Percentiles rank a stretch among this genome's conserved stretches.
Evolutionary conservation across 2,113 vertebrate genomes (phyloP).

Genomic region (Pontoporia blainvillei): DNA sequence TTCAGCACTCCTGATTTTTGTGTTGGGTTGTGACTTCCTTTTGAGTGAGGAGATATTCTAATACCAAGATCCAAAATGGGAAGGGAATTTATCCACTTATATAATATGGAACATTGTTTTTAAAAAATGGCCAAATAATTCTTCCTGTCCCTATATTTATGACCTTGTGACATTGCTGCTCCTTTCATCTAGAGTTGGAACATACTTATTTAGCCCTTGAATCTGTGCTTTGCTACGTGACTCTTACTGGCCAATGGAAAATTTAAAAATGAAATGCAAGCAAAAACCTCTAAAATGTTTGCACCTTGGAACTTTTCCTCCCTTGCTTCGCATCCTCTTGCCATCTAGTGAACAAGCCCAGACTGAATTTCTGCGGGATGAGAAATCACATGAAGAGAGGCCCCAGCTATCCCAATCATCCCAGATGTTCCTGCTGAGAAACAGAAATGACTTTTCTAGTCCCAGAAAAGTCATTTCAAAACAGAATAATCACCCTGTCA

Average conservation of each 20-base stretch:
- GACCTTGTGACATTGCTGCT: background rate
- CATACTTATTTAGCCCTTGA: background rate
- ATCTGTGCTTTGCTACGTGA: background rate
- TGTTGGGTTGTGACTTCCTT: background rate
- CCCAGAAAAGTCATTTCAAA: background rate
- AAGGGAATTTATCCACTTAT: background rate
- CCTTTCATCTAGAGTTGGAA: background rate
- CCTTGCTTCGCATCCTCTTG: background rate
- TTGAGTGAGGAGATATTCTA: background rate
- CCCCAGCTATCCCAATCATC: too few relatives aligned
- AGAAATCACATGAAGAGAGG: background rate
- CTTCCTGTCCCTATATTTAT: background rate
- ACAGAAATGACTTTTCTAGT: background rate
- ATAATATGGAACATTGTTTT: background rate
- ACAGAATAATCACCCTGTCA: background rate
- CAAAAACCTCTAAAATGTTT: background rate
- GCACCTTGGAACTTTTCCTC: background rate
- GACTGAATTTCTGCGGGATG: background rate
- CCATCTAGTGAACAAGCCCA: background rate
- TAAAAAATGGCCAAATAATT: background rate
- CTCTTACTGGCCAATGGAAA: background rate
- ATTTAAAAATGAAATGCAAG: background rate
- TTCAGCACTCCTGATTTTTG: background rate
- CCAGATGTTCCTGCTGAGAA: background rate
- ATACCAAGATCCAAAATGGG: background rate